phyloP scores from a whole-genome alignment of 1,140 invertebrate genomes.

The Paracyclopina nana region DNA sequence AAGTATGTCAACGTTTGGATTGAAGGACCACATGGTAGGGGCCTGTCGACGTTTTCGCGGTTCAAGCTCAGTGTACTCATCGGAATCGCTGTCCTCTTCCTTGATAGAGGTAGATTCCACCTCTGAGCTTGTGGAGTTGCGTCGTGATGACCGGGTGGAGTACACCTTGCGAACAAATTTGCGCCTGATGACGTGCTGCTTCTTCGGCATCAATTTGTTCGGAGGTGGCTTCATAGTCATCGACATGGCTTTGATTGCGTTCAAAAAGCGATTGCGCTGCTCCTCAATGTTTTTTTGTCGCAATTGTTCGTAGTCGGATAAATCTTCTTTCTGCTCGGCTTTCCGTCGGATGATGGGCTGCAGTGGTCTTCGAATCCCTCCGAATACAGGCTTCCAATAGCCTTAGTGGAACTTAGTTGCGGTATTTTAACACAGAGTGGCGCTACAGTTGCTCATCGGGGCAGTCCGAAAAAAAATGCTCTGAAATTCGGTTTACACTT shows the following conservation, averaged over 20 bases:
- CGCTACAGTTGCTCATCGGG: too few species aligned
- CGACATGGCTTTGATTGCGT: not conserved
- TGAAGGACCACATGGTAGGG: slow-evolving; percentile 4
- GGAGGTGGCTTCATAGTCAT: not conserved
- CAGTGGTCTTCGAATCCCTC: too few species aligned
- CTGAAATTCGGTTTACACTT: too few species aligned
- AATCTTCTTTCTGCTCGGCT: not conserved
- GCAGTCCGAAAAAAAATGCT: too few species aligned
- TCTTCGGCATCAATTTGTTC: not conserved
- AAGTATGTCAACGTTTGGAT: slow-evolving; percentile 18
- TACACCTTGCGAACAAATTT: too few species aligned
- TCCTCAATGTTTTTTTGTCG: not conserved
- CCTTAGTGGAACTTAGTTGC: not conserved
- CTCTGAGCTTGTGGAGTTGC: not conserved
- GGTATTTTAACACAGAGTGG: too few species aligned
- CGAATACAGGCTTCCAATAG: not conserved
- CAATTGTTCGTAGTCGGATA: not conserved
- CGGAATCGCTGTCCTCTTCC: not conserved
- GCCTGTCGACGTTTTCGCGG: not conserved
- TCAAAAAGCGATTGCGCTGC: not conserved
- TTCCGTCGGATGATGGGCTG: too few species aligned
- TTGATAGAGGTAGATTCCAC: not conserved
- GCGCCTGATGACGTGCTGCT: too few species aligned
- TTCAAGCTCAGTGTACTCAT: not conserved
- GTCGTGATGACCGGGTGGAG: not conserved